A percentile compares a stretch with the other conserved stretches of the same genome.
Evolutionary conservation across 2,113 vertebrate genomes (phyloP).

Genomic region (Carassius carassius): DNA sequence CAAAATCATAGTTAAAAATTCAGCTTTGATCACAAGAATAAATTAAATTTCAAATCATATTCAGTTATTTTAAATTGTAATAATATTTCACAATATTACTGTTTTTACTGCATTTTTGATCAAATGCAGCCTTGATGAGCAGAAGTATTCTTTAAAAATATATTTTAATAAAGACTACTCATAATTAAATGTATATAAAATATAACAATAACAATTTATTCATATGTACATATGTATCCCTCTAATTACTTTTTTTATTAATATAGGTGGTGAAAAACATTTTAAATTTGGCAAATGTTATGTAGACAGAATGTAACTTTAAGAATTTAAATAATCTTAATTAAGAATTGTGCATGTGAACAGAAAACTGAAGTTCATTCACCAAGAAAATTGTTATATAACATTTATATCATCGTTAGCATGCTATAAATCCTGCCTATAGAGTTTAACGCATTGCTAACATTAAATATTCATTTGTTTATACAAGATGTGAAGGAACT

Average conservation of each 20-base stretch:
- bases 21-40: not conserved
- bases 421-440: not conserved
- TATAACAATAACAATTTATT: not conserved
- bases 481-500: not conserved
- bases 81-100: no score
- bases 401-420: not conserved
- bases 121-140: not conserved
- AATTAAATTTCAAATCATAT: no score
- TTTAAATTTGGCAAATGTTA: no score
- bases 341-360: constrained; percentile 7
- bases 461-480: not conserved
- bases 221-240: no score
- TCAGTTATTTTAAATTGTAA: no score
- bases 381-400: not conserved
- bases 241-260: not conserved
- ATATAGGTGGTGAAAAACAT: no score
- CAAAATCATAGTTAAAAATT: not conserved
- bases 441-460: not conserved
- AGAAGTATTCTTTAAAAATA: no score
- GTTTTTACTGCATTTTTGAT: no score
- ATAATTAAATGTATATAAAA: not conserved
- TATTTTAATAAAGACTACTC: no score
- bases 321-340: no score
- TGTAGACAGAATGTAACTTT: no score
- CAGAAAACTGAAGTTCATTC: not conserved